These are phyloP conservation scores for Drosophila setosimentum DNA, from an alignment of 2,888 invertebrate species.

Conservation along the genomic window DNA sequence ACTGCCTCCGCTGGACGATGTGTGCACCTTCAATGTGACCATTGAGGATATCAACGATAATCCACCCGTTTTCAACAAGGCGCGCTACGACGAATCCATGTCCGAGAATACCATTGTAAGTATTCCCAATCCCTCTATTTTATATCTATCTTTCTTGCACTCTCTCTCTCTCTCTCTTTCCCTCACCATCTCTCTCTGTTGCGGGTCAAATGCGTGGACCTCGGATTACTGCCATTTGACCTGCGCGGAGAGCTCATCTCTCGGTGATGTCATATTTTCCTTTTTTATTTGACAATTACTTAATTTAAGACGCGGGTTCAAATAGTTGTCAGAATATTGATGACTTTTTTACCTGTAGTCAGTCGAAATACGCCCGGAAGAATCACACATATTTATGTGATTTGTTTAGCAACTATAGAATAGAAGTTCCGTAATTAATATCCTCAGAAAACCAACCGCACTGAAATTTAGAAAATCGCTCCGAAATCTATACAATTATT, in stretches of 20 bases:
- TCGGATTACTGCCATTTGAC: slow-evolving; percentile 82
- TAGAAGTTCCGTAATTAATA: not conserved
- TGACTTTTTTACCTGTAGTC: not conserved
- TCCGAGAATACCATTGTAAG: slow-evolving; percentile 91
- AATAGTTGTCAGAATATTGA: not conserved
- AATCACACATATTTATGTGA: not conserved
- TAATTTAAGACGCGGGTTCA: not conserved
- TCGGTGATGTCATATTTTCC: not conserved
- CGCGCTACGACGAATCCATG: slow-evolving; percentile 90
- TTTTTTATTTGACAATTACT: not conserved
- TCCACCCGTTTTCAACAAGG: slow-evolving; percentile 86
- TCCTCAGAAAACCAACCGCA: not conserved
- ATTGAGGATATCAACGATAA: slow-evolving; percentile 98
- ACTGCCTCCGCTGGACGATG: slow-evolving; percentile 94
- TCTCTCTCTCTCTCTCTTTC: not conserved
- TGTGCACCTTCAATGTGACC: slow-evolving; percentile 96
- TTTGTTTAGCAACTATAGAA: not conserved
- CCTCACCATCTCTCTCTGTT: not conserved
- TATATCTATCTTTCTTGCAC: not conserved
- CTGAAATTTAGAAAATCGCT: not conserved
- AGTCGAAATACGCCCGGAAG: not conserved
- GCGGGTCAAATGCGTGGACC: slow-evolving; percentile 75
- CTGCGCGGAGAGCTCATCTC: not conserved
- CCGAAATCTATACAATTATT: not conserved
- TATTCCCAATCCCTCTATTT: not conserved